Base-by-base conservation (phyloP, 2,888 invertebrate species). In the Phytoseiulus persimilis region DNA sequence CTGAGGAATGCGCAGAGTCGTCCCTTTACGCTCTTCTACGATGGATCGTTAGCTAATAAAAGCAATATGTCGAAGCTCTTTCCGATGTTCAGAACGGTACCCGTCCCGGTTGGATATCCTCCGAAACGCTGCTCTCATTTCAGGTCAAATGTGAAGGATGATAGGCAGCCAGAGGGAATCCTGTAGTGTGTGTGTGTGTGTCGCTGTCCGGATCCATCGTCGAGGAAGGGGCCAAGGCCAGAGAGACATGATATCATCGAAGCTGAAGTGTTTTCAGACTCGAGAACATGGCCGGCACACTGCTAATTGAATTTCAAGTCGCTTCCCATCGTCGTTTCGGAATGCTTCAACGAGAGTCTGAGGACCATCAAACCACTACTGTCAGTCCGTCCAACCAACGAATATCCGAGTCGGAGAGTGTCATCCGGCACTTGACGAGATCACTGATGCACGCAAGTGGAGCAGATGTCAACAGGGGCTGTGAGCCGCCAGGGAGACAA, bases 21-120 rank as follows among this genome's bases (percentile, higher is more conserved):
- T 65, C 65, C 18, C 28, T 65, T 65, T 65, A 65, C 65, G 65
- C 65, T 65, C 65, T 65, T 65, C 65, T 65, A 65, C 65, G 65
- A 65, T 65, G 65, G 65, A 65, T 65, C 65, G 65, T 65, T 65
- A 65, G 65, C 65, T 65, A 65, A 65, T 65, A 65, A 65, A 65
- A 65, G 65, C 65, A 65, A 65, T 65, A 65, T 65, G 65, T 65
- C 65, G 65, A 23, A 65, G 65, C 65, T 65, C 65, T 65, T 65
- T 65, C 65, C 65, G 65, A 65, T 65, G 65, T 65, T 65, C 65
- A 65, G 65, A 65, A 18, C 6, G 46, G 9, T 46, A 46, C 46
- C 65, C 65, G 65, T 23, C 65, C 28, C 65, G 5, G 65, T 65
- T 65, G 65, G 65, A 65, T 65, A 65, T 65, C 65, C 65, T 65